Evolutionary conservation across 2,888 invertebrate genomes (phyloP), one percentile per base, ranked within the genome.

Genomic region (Drosophila picticornis): DNA sequence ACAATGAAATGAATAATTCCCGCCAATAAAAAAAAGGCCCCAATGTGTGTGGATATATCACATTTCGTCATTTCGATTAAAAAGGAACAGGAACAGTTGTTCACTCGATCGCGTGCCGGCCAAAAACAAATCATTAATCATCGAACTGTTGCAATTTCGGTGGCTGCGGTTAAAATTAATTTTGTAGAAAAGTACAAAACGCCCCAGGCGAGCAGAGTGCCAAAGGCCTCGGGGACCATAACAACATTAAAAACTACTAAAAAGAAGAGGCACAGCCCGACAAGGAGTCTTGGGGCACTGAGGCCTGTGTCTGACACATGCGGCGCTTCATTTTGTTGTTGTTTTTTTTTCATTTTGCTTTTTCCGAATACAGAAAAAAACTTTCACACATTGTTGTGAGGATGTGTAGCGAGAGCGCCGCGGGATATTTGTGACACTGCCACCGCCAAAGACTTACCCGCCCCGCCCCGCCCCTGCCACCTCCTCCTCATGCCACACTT

Each of bases 101-200:
- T 61, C 22, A 50, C 34, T 46, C 46, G 80, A 77, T 90, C 72
- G 91, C 91, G 91, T 91, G 91, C 67, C 75, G 78, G 62, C 77
- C 75, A 80, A 84, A 84, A 88, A 86, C 84, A 91, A 91, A 91
- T 91, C 91, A 91, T 91, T 91, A 91, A 91, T 91, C 91, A 86
- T 85, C 73, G 75, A 81, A 91, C 76, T 88, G 87, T 87, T 86
- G 90, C 90, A 75, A 77, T 81, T 84, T 77, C 62, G 53, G 68
- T 71, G 82, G 69, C 56, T 85, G 87, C 76, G 90, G 89, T 86
- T 82, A 75, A 90, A 88, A 90, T 90, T 87, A 87, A 87, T 87
- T 90, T 88, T 65, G 73, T 69, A 76, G 74, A 69, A 75, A 68
- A 84, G 83, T 80, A 90, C 90, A 84, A 81, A 90, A 85, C 75